Base-by-base conservation (phyloP, 2,113 vertebrate species). In the Catagonus wagneri region DNA sequence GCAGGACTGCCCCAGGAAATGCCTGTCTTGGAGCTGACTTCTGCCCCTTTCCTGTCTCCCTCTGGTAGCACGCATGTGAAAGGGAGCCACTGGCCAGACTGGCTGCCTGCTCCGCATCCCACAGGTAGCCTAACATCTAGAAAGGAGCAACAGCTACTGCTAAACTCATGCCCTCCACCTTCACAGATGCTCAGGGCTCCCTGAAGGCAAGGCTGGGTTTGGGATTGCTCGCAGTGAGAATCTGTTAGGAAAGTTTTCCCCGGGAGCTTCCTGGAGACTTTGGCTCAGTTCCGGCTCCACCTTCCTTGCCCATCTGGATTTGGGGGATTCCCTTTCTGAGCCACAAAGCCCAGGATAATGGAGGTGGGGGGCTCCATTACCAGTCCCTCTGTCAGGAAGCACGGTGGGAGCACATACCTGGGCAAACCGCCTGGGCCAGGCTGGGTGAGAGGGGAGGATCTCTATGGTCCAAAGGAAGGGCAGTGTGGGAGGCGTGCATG, bases 51-150 rank as follows among this genome's bases (percentile, higher is more conserved):
- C 32, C 79, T 72, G 6, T 85, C 92, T 90, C 52, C 79, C 68
- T 92, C 93, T 0, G 94, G 83, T 52, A 94, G 93, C 91, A 95
- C 25, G 36, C 94, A 7, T 11, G 27, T 78, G 95, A 93, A 71
- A 36, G 1, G 39, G 34, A 93, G 72, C 93, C 97, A 36, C 0
- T 0, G 58, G 52, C 83, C 71, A 27, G 68, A 58, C 6, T 11
- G 58, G 75, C 69, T 74, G 65, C 84, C 96, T 63, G 58, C 86
- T 81, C 69, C 19, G 0, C 58, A 68, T 78, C 58, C 90, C 71
- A 13, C 34, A 36, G 68, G 23, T 44, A 36, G 19, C 44, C 85
- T n/a, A 72, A 89, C 58, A 56, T 74, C 89, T 94, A 93, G 96
- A 96, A 96, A 95, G 56, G 79, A 97, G 69, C 58, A 80, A 83